phyloP scores from a whole-genome alignment of 2,797 vertebrate species.

The Cheirogaleus major region DNA sequence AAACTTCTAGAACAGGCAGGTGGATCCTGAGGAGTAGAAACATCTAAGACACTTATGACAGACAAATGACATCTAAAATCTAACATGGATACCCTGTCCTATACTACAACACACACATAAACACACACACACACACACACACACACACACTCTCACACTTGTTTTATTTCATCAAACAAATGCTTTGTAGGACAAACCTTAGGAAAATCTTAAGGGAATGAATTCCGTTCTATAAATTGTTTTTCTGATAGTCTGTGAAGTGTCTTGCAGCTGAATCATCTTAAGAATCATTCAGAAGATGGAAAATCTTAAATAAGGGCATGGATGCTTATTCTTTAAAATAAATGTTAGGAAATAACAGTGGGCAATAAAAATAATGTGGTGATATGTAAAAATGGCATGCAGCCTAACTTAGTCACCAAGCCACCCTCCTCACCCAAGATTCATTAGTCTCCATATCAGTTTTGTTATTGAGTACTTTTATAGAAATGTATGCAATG shows the following conservation, averaged over 20 bases:
- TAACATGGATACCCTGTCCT: neutral
- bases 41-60: neutral
- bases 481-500: conserved; percentile 62
- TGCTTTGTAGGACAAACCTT: conserved; percentile 6
- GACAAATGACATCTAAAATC: neutral
- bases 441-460: conserved; percentile 56
- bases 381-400: neutral
- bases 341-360: conserved; percentile 62
- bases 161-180: neutral
- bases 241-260: conserved; percentile 44
- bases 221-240: conserved; percentile 12
- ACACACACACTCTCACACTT: neutral
- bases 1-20: neutral
- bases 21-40: neutral
- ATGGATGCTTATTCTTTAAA: conserved; percentile 9
- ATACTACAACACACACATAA: neutral
- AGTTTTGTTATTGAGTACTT: conserved; percentile 20
- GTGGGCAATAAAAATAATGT: conserved; percentile 55
- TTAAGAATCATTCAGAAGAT: conserved; percentile 57
- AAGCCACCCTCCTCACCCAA: neutral
- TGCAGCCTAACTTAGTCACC: neutral
- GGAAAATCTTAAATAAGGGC: conserved; percentile 25
- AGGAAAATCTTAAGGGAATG: conserved; percentile 15
- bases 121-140: neutral
- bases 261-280: conserved; percentile 37